phyloP scores from a whole-genome alignment of 2,113 vertebrate species.

The Amblyopsis rosae region DNA sequence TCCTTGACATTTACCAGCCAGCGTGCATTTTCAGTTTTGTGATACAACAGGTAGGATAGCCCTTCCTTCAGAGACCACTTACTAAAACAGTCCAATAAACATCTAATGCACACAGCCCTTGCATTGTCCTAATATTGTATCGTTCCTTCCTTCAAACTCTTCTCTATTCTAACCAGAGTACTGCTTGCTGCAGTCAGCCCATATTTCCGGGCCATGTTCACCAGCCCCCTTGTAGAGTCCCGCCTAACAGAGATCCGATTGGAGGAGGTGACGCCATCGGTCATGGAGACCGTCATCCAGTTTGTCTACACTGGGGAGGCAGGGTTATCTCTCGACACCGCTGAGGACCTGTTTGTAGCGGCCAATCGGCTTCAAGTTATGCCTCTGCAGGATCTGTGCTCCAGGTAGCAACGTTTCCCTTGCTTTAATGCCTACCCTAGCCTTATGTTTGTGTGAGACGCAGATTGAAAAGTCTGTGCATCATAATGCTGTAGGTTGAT shows the following conservation, averaged over 20 bases:
- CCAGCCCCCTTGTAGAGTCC: slow-evolving; percentile 82
- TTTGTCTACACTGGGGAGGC: slow-evolving; percentile 82
- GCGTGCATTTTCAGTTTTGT: not conserved
- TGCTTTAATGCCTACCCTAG: not conserved
- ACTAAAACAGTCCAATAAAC: too few species aligned
- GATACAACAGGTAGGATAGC: not conserved
- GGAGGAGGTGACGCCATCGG: slow-evolving; percentile 78
- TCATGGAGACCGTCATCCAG: slow-evolving; percentile 81
- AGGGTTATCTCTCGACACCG: slow-evolving; percentile 77
- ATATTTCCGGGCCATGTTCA: slow-evolving; percentile 84
- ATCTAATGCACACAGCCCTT: not conserved
- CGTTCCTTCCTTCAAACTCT: not conserved
- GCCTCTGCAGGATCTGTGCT: slow-evolving; percentile 81
- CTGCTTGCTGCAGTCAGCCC: slow-evolving; percentile 82
- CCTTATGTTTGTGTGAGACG: too few species aligned
- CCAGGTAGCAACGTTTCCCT: slow-evolving; percentile 65
- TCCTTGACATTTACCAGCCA: not conserved
- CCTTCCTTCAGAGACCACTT: too few species aligned
- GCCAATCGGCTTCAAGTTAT: slow-evolving; percentile 83
- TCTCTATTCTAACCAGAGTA: slow-evolving; percentile 62
- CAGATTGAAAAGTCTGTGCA: too few species aligned
- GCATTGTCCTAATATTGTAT: not conserved
- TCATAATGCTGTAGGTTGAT: too few species aligned
- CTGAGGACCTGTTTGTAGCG: slow-evolving; percentile 82
- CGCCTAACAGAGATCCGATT: slow-evolving; percentile 80